Evolutionary conservation across 2,888 invertebrate genomes (phyloP).

Genomic region (Eledona agricola): DNA sequence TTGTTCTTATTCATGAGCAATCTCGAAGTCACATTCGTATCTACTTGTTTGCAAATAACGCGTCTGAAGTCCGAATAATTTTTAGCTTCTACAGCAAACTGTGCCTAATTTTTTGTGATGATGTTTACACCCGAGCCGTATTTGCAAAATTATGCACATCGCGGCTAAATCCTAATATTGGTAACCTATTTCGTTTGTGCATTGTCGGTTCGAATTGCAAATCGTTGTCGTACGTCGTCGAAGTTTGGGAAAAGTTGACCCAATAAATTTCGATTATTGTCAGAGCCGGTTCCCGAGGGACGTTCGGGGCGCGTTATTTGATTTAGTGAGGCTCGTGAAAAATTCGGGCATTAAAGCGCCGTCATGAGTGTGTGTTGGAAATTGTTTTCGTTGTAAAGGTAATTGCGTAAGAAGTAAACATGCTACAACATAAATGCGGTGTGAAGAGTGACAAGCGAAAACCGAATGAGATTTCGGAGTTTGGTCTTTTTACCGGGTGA

Average conservation of each 20-base stretch:
- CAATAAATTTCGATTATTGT: slow-evolving; percentile 20
- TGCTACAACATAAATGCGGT: slow-evolving; percentile 38
- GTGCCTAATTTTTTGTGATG: too few species aligned
- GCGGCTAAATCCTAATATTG: too few species aligned
- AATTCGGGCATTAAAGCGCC: slow-evolving; percentile 18
- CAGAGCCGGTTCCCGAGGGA: slow-evolving; percentile 4
- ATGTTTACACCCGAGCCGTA: too few species aligned
- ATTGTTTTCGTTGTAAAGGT: slow-evolving; percentile 31
- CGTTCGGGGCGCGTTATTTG: slow-evolving; percentile 6
- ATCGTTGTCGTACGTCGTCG: neutral
- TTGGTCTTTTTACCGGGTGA: slow-evolving; percentile 46
- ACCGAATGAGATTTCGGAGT: slow-evolving; percentile 50
- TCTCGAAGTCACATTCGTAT: too few species aligned
- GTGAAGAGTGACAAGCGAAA: slow-evolving; percentile 47
- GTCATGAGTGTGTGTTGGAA: slow-evolving; percentile 25
- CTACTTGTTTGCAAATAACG: too few species aligned
- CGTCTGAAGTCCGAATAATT: too few species aligned
- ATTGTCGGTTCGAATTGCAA: too few species aligned
- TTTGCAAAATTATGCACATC: too few species aligned
- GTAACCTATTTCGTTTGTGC: too few species aligned
- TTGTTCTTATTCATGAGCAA: too few species aligned
- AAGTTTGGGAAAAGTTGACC: slow-evolving; percentile 2
- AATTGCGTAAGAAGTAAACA: slow-evolving; percentile 40
- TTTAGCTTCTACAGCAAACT: too few species aligned
- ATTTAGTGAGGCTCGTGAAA: slow-evolving; percentile 17